These are phyloP conservation scores for Actenoides lindsayi DNA, from an alignment of 2,113 vertebrate species.

Conservation along the genomic window DNA sequence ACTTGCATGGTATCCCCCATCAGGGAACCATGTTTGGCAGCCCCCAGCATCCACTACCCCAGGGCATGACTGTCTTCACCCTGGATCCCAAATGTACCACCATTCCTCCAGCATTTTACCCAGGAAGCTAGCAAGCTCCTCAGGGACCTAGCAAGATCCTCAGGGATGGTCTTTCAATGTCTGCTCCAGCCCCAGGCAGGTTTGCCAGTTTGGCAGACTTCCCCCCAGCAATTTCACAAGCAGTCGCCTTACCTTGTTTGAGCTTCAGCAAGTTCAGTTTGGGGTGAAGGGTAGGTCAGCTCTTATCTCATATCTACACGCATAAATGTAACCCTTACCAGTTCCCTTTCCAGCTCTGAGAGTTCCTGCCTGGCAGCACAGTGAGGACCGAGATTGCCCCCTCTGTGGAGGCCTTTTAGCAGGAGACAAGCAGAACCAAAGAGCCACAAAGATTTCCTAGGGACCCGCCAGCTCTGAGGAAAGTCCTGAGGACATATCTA, in stretches of 20 bases:
- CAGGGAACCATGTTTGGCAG: not conserved
- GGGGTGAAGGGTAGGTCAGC: conserved; percentile 55
- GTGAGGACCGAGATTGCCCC: not conserved
- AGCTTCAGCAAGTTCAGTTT: conserved; percentile 31
- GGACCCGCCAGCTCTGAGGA: not conserved
- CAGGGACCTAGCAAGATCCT: not conserved
- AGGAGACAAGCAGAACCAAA: not conserved
- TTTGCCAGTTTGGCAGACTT: not conserved
- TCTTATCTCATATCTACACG: conserved; percentile 14
- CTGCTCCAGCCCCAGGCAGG: not conserved
- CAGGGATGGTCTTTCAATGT: not conserved
- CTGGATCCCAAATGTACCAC: not conserved
- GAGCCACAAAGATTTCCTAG: not conserved
- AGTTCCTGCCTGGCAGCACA: not conserved
- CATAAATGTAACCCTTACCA: not conserved
- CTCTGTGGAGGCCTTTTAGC: not conserved
- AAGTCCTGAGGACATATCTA: not conserved
- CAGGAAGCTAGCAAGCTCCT: not conserved
- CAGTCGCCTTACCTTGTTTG: conserved; percentile 16
- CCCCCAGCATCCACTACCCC: not conserved
- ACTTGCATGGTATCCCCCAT: accelerated
- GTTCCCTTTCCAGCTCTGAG: conserved; percentile 23
- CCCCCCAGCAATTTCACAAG: not conserved
- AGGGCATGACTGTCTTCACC: accelerated
- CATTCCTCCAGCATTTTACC: not conserved